These are phyloP conservation scores for Bicyclus anynana DNA, from an alignment of 1,140 invertebrate species.

Conservation along the genomic window DNA sequence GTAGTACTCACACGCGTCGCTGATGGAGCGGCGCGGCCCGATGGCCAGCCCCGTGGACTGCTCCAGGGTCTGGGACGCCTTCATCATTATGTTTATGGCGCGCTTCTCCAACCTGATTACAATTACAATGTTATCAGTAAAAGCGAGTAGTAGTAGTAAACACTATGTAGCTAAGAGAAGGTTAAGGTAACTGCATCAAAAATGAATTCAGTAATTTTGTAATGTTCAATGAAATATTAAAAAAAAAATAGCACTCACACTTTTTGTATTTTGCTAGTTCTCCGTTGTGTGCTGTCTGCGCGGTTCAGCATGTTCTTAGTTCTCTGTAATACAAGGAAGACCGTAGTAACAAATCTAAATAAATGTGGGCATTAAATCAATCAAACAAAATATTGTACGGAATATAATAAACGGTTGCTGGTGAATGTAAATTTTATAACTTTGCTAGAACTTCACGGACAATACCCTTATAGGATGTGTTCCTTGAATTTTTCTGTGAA, in stretches of 20 bases:
- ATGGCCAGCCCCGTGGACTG: constrained; percentile 84
- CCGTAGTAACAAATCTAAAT: too few species aligned
- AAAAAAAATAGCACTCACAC: constrained; percentile 71
- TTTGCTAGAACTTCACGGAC: too few species aligned
- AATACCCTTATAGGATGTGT: too few species aligned
- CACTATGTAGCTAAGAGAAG: background rate
- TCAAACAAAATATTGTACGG: too few species aligned
- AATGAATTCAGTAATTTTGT: background rate
- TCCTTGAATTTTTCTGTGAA: too few species aligned
- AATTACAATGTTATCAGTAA: constrained; percentile 21
- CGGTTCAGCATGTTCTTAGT: constrained; percentile 72
- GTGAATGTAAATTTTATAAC: too few species aligned
- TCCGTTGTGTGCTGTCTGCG: constrained; percentile 78
- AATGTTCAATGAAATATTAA: background rate
- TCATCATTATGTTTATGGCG: constrained; percentile 90
- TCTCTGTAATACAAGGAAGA: constrained; percentile 66
- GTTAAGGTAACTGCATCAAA: background rate
- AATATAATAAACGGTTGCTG: too few species aligned
- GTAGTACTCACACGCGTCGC: constrained; percentile 45
- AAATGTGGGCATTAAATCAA: too few species aligned
- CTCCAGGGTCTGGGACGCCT: constrained; percentile 89
- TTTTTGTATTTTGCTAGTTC: constrained; percentile 79
- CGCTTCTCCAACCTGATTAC: constrained; percentile 86
- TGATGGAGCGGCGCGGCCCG: constrained; percentile 67
- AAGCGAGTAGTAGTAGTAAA: too few species aligned